Evolutionary conservation across 2,113 vertebrate species (phyloP).

Genomic region (Pseudopipra pipra): DNA sequence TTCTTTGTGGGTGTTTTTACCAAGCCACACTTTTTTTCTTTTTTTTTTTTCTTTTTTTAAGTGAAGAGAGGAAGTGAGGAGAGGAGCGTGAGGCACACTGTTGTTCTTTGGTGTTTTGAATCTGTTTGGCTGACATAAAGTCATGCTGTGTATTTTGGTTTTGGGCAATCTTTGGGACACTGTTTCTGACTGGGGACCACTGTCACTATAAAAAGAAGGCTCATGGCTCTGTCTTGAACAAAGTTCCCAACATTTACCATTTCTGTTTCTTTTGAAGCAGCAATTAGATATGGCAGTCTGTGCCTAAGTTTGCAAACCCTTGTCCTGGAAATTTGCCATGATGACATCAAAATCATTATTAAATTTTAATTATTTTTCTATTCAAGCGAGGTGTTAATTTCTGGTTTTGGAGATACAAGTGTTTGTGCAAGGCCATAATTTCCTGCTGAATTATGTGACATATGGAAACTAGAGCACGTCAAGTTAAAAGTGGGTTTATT

Average conservation of each 20-base stretch:
- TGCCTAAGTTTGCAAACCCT: background rate
- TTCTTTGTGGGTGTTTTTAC: background rate
- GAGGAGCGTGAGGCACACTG: accelerated
- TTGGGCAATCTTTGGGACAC: background rate
- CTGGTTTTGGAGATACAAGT: background rate
- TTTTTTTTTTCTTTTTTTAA: background rate
- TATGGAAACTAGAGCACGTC: background rate
- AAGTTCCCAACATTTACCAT: background rate
- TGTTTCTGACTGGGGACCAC: background rate
- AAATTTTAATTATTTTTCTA: background rate
- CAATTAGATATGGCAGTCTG: background rate
- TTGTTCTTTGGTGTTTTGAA: background rate
- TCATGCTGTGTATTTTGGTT: background rate
- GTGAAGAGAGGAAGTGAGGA: background rate
- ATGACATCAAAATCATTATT: background rate
- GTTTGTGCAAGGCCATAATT: background rate
- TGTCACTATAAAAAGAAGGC: background rate
- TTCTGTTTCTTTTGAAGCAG: background rate
- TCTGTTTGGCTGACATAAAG: background rate
- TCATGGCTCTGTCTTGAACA: background rate
- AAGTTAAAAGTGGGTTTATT: background rate
- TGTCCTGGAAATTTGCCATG: background rate
- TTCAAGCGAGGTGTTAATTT: background rate
- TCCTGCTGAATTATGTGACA: background rate
- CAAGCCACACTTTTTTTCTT: background rate